Base-by-base conservation (phyloP, 37 sponge, comb jelly and placozoan genomes). In the Chondrilla cf. caribensis region DNA sequence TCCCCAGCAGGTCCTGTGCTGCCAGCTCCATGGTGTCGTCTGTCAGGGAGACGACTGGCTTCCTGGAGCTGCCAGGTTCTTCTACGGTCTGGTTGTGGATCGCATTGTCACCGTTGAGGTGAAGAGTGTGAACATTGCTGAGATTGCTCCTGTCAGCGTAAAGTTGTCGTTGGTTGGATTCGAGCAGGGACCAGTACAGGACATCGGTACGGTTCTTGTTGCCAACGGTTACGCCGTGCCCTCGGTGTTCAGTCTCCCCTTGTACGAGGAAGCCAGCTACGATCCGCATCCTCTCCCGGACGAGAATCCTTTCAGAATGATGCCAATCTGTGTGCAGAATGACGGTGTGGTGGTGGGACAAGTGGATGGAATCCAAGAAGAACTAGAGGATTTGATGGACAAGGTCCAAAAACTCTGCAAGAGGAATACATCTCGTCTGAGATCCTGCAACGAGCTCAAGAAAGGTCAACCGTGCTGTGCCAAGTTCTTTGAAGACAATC, bases 401-500 rank as follows among this genome's bases (percentile, higher is more conserved):
- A 73, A 73, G 43, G 76, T 73, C 2, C 76, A 73, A 25, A 2
- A 39, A 17, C 38, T 73, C 21, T 73, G 76, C 40, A 5, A 25
- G 1, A 42, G 18, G 41, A 73, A 22, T 39, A 40, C 18, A 43
- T n/a, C 0, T 2, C 24, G 76, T n/a, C 18, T 42, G 41, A 38
- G 44, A 18, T 17, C 25, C 15, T 9, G 17, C 2, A 4, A 1
- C 17, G 44, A 42, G 44, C 41, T 73, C 42, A 0, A 40, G 0
- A 73, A 37, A 37, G 76, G 76, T 3, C 76, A 73, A 43, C 76
- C 76, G 1, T 78, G 58, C 35, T 58, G 81, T 21, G 60, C 42
- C 2, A 58, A 60, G n/a, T 39, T 80, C 81, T 60, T 47, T 31
- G 64, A 81, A 40, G 87, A 87, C 75, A 57, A 87, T 22, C 25